Evolutionary conservation across 2,888 invertebrate species (phyloP), one percentile per base, ranked within the genome.

Genomic region (Zaprionus lineosus): DNA sequence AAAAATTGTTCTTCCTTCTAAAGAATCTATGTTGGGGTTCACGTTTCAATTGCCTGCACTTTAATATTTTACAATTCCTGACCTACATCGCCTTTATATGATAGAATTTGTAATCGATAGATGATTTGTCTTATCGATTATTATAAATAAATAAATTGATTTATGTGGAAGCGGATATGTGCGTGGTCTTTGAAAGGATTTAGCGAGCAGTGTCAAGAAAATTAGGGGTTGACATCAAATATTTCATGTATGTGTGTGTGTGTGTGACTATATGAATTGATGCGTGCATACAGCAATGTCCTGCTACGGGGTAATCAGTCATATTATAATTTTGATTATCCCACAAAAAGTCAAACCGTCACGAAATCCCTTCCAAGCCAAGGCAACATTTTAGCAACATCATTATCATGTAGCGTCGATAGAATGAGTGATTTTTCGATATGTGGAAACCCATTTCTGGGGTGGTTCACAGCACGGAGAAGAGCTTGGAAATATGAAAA

Each of bases 261-360:
- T 52, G 33, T 52, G 47, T 75, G 51, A 56, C 59, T 50, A 47
- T 39, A 56, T 50, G 57, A 57, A 52, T 55, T 63, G 71, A 67
- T 70, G 69, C 62, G 67, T 64, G 57, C 56, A 55, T 70, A 46
- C 57, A 50, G 46, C 57, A 72, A 74, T 64, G 63, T 55, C 71
- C 44, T 58, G 66, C 46, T 66, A 60, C 53, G 61, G 72, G 75
- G 85, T 79, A 88, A 89, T 89, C 89, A 89, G 87, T 89, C 88
- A 89, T 89, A 89, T 89, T 89, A 87, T 88, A 89, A 88, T 88
- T 86, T 84, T 74, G 87, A 86, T 89, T 89, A 89, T 89, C 89
- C 88, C 88, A 86, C 86, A 87, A 84, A 76, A 77, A 87, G 88
- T 86, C 88, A 75, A 77, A 86, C 79, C 74, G 88, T 88, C 89